Base-by-base conservation (phyloP, 2,113 vertebrate species). In the Spheniscus mendiculus region DNA sequence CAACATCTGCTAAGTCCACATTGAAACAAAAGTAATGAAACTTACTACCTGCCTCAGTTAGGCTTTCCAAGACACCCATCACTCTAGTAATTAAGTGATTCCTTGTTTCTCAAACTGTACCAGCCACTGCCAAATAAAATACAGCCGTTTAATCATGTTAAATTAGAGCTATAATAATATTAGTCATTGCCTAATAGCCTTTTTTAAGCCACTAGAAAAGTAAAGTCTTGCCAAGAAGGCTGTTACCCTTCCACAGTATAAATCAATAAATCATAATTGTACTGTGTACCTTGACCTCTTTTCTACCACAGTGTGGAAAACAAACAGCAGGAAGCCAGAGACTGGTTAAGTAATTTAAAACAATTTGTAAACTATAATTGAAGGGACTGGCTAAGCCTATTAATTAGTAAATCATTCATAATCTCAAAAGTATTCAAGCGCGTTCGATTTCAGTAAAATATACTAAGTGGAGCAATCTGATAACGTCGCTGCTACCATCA, bases 201-300 rank as follows among this genome's bases (percentile, higher is more conserved):
- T 84, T 89, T 92, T 70, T 50, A 89, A 94, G 78, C 47, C 73
- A 94, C 73, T 38, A 53, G 47, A 52, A 92, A 94, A 81, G 70
- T 42, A 38, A 93, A 90, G 22, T 72, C 61, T 90, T 96, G 91
- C 71, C 88, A 96, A 97, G 69, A 94, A 89, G 34, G 69, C 79
- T 93, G 71, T 69, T 95, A 91, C 26, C 44, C 89, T 72, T 80
- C 78, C 42, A 70, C 53, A 58, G 29, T 42, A 74, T 86, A 96
- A 97, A 96, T 77, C 69, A 96, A 87, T 92, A 97, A 96, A 95
- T 88, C 63, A 58, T 86, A 96, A 86, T 40, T 94, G 25, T 32
- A 50, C 44, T n/a, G 29, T 49, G 67, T 89, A 92, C 45, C 58
- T 93, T 94, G 61, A 93, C 52, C 89, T 90, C 42, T 92, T 80